Evolutionary conservation across 2,797 vertebrate genomes (phyloP).

Genomic region (Acanthurus lineatus): DNA sequence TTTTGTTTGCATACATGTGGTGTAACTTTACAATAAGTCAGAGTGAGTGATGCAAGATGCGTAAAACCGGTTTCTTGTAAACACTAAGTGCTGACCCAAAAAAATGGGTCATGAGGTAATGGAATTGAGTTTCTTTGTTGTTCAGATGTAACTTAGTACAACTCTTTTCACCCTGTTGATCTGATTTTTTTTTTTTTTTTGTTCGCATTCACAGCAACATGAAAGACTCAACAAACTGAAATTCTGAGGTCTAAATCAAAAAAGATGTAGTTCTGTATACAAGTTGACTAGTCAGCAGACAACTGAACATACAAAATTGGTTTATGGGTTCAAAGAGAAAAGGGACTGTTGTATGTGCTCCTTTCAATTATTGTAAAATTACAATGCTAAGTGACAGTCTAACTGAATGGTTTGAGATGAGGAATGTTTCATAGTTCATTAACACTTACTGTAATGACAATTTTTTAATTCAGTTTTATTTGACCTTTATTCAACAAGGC

Average conservation of each 20-base stretch:
- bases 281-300: background rate
- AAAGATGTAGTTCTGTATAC: background rate
- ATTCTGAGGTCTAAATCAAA: background rate
- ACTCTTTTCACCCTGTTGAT: constrained; percentile 3
- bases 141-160: constrained; percentile 17
- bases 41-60: background rate
- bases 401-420: constrained; percentile 2
- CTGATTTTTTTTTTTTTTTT: background rate
- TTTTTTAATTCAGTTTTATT: too few relatives aligned
- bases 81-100: background rate
- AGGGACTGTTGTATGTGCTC: background rate
- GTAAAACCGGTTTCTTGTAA: background rate
- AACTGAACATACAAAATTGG: background rate
- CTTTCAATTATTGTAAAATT: background rate
- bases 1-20: background rate
- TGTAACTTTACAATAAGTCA: background rate
- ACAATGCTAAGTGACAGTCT: background rate
- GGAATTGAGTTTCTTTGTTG: constrained; percentile 1
- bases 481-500: too few relatives aligned
- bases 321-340: constrained; percentile 5
- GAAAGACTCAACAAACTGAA: constrained; percentile 1
- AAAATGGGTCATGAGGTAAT: constrained; percentile 16
- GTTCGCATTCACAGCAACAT: constrained; percentile 12
- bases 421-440: background rate
- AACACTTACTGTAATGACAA: background rate